These are phyloP conservation scores for Myzus persicae DNA, from an alignment of 1,140 invertebrate genomes.

Conservation along the genomic window DNA sequence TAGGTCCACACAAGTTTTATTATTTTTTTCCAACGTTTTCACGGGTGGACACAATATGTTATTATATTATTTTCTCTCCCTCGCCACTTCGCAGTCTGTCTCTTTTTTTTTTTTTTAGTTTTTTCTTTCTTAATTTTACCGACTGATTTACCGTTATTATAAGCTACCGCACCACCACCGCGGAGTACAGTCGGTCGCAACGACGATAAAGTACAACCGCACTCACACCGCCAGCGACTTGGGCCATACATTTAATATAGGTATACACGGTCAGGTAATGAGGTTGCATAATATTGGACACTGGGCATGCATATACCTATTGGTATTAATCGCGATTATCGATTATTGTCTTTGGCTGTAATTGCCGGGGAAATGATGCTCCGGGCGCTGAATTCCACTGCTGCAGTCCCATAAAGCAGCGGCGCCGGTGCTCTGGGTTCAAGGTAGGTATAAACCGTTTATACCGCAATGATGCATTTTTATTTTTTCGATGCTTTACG, in stretches of 20 bases:
- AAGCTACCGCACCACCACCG: background rate
- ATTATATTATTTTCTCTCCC: conserved; percentile 25
- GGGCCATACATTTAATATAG: background rate
- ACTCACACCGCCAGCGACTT: background rate
- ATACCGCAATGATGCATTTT: no score
- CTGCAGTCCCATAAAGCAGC: no score
- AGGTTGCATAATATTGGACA: background rate
- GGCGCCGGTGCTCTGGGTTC: no score
- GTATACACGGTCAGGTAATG: background rate
- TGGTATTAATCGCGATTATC: no score
- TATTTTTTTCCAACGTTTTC: conserved; percentile 11
- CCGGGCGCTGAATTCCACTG: no score
- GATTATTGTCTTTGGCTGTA: no score
- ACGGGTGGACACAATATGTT: background rate
- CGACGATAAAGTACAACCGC: background rate
- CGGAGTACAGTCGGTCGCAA: background rate
- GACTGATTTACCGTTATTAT: background rate
- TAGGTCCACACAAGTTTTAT: background rate
- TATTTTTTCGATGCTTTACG: no score
- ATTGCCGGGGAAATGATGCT: no score
- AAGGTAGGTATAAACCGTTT: no score
- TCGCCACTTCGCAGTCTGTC: no score
- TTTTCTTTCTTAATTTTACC: background rate
- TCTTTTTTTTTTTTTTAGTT: background rate
- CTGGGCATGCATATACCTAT: no score